Evolutionary conservation across 1,140 invertebrate genomes (phyloP).

Genomic region (Drosophila lini): DNA sequence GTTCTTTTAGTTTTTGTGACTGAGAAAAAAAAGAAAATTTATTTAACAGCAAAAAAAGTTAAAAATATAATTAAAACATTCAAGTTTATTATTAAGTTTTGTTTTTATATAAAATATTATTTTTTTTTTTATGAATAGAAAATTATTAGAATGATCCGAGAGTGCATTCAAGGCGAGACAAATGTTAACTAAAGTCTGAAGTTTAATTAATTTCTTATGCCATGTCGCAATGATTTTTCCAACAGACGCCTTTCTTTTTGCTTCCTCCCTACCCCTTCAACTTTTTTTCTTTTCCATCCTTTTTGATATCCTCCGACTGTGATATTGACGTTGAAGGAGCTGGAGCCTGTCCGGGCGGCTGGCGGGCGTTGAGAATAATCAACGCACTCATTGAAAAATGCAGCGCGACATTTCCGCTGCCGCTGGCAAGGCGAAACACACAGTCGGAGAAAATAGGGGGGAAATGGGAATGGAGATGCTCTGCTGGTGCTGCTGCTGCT

Average conservation of each 20-base stretch:
- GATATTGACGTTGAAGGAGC: constrained; percentile 34
- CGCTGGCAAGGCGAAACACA: constrained; percentile 25
- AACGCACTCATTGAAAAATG: constrained; percentile 77
- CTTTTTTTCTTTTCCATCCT: constrained; percentile 18
- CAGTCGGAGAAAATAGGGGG: constrained; percentile 6
- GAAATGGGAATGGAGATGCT: constrained; percentile 2
- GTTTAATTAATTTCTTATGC: constrained; percentile 71
- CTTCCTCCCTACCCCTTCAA: neutral
- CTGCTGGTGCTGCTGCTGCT: neutral
- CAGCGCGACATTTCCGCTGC: constrained; percentile 74
- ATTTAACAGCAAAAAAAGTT: no score
- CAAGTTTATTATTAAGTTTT: no score
- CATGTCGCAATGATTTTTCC: constrained; percentile 30
- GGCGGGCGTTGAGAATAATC: constrained; percentile 56
- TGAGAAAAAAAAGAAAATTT: no score
- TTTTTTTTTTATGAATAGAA: neutral
- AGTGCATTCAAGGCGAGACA: neutral
- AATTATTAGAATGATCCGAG: neutral
- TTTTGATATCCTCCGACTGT: constrained; percentile 9
- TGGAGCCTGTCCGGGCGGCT: constrained; percentile 2
- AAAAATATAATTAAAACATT: neutral
- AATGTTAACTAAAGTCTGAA: constrained; percentile 22
- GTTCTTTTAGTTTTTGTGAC: neutral
- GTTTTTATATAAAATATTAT: no score
- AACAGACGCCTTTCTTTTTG: constrained; percentile 4